Evolutionary conservation across 2,113 vertebrate species (phyloP).

Genomic region (Numenius arquata): DNA sequence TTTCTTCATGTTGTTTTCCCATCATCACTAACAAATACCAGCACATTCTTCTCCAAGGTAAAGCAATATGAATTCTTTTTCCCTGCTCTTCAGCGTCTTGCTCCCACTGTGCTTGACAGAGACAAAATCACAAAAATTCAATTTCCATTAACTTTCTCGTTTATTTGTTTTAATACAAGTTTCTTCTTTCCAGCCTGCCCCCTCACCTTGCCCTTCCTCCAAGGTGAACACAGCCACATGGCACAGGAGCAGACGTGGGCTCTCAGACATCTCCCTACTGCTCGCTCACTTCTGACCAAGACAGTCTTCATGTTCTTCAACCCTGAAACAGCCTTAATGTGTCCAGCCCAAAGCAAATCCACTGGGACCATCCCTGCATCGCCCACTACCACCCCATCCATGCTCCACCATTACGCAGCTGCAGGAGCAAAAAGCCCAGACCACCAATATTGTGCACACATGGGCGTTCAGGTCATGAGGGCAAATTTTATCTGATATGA

Average conservation of each 20-base stretch:
- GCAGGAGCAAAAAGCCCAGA: background rate
- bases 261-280: background rate
- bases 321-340: background rate
- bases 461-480: background rate
- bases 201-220: background rate
- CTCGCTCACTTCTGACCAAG: background rate
- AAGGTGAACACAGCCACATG: background rate
- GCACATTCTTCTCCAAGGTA: background rate
- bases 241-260: fast-evolving
- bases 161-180: background rate
- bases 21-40: background rate
- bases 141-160: background rate
- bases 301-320: background rate
- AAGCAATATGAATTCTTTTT: background rate
- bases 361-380: fast-evolving
- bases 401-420: background rate
- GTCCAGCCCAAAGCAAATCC: background rate
- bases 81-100: background rate
- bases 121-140: background rate
- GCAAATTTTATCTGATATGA: background rate
- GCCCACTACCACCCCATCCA: background rate
- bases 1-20: background rate
- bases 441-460: fast-evolving
- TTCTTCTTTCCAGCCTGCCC: background rate
- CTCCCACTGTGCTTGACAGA: background rate